These are phyloP conservation scores for Drosophila flavopinicola DNA, from an alignment of 2,888 invertebrate species.

Conservation along the genomic window DNA sequence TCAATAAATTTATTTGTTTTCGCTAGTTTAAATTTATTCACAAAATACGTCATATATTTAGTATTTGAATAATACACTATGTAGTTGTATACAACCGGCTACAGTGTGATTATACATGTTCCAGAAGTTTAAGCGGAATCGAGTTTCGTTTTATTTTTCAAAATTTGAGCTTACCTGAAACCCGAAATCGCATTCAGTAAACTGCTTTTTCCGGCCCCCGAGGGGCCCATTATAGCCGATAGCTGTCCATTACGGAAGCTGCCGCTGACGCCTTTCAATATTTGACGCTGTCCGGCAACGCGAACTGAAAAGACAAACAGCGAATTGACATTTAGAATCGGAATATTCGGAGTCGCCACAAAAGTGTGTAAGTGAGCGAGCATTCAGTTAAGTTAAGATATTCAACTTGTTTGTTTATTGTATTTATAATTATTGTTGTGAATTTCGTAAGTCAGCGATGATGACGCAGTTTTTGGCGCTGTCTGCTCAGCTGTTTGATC, in stretches of 20 bases:
- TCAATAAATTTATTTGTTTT: too few relatives aligned
- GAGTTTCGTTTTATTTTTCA: slow-evolving; percentile 9
- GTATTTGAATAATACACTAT: slow-evolving; percentile 12
- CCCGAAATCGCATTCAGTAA: slow-evolving; percentile 91
- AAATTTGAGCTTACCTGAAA: slow-evolving; percentile 86
- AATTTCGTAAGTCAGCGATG: slow-evolving; percentile 1
- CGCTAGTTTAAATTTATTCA: too few relatives aligned
- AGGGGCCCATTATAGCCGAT: slow-evolving; percentile 89
- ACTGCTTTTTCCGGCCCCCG: slow-evolving; percentile 91
- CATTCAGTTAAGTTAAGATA: not conserved
- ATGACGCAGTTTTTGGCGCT: not conserved
- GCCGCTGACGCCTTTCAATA: slow-evolving; percentile 87
- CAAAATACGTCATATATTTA: slow-evolving; percentile 3
- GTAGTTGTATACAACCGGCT: too few relatives aligned
- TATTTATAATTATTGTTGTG: not conserved
- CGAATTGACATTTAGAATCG: slow-evolving; percentile 6
- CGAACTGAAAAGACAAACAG: slow-evolving; percentile 82
- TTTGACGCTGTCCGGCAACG: slow-evolving; percentile 85
- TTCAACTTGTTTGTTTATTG: not conserved
- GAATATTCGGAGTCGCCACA: not conserved
- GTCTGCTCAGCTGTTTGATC: not conserved
- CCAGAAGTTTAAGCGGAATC: slow-evolving; percentile 9
- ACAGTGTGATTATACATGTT: slow-evolving; percentile 3
- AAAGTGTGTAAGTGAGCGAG: slow-evolving; percentile 1
- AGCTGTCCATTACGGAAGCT: slow-evolving; percentile 87